Evolutionary conservation across 2,888 invertebrate species (phyloP).

Genomic region (Pseudococcus longispinus): DNA sequence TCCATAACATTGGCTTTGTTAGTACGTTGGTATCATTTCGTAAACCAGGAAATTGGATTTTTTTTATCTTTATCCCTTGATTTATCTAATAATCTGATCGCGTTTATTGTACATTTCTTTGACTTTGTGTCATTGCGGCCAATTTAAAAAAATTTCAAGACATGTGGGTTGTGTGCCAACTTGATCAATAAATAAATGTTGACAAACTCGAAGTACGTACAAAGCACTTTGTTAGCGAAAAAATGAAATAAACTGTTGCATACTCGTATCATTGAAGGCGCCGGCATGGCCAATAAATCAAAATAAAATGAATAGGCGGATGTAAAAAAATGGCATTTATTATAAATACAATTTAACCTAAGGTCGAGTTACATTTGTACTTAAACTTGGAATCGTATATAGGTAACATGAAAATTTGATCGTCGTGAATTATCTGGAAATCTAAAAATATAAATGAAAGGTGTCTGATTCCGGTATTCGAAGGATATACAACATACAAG

Average conservation of each 20-base stretch:
- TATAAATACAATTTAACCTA: not conserved
- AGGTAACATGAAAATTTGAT: slow-evolving; percentile 3
- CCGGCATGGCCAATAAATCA: not conserved
- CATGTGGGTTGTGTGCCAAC: too few relatives aligned
- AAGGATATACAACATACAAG: not conserved
- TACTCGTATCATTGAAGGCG: not conserved
- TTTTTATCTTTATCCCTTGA: not conserved
- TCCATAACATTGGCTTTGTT: not conserved
- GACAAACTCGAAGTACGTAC: too few relatives aligned
- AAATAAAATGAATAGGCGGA: not conserved
- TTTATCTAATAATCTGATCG: not conserved
- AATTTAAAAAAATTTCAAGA: too few relatives aligned
- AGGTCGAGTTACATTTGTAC: not conserved
- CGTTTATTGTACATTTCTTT: not conserved
- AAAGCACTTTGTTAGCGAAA: not conserved
- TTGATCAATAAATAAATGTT: too few relatives aligned
- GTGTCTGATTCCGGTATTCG: not conserved
- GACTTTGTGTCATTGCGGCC: not conserved
- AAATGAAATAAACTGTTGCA: not conserved
- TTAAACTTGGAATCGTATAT: not conserved
- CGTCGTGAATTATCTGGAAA: not conserved
- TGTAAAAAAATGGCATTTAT: slow-evolving; percentile 7
- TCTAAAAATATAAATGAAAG: not conserved
- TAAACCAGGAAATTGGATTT: not conserved
- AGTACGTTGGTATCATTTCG: not conserved